Evolutionary conservation across 2,113 vertebrate genomes (phyloP).

Genomic region (Montifringilla adamsi): DNA sequence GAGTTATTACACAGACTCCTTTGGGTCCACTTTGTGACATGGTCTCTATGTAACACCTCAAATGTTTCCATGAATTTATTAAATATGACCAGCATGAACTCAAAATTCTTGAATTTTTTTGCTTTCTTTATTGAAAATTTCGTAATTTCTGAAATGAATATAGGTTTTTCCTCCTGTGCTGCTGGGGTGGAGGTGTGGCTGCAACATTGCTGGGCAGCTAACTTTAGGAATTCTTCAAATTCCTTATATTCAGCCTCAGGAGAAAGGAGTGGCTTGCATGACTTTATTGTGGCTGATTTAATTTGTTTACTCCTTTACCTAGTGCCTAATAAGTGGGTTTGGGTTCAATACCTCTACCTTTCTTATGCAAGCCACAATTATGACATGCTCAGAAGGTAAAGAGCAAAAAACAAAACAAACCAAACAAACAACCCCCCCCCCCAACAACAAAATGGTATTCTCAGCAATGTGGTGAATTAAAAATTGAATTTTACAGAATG

Average conservation of each 20-base stretch:
- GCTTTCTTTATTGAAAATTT: neutral
- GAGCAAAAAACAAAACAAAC: neutral
- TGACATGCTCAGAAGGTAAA: neutral
- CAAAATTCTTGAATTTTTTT: neutral
- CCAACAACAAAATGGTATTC: neutral
- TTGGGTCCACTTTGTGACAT: neutral
- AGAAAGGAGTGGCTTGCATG: neutral
- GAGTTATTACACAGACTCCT: constrained; percentile 15
- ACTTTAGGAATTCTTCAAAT: neutral
- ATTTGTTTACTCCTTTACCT: neutral
- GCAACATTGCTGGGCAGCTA: neutral
- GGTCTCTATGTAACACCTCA: neutral
- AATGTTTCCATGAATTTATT: constrained; percentile 1
- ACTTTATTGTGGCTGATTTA: neutral
- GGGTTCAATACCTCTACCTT: neutral
- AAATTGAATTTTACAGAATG: accelerated
- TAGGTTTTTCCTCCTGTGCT: neutral
- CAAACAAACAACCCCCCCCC: too few relatives aligned
- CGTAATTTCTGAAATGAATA: neutral
- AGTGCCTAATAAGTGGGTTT: neutral
- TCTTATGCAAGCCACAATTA: neutral
- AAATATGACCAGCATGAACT: neutral
- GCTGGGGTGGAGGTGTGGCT: neutral
- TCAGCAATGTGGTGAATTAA: neutral
- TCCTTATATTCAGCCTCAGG: neutral